Percentiles rank a stretch among this genome's conserved stretches.
These are phyloP conservation scores for Kryptolebias marmoratus DNA, from an alignment of 2,113 vertebrate genomes.

Conservation along the genomic window DNA sequence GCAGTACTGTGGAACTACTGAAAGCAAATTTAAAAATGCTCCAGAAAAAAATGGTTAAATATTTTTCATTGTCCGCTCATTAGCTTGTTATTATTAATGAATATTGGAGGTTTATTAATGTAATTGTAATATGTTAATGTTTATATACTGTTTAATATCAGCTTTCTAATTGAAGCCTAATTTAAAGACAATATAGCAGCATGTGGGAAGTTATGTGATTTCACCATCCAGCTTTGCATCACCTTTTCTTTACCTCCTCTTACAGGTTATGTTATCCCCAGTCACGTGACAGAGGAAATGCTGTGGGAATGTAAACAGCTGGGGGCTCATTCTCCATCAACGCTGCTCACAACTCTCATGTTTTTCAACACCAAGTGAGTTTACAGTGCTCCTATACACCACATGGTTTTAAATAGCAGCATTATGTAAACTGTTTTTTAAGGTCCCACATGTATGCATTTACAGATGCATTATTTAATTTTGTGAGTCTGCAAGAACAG, in stretches of 20 bases:
- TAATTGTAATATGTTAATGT: too few species aligned
- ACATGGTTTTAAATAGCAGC: background rate
- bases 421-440: too few species aligned
- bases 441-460: too few species aligned
- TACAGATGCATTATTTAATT: too few species aligned
- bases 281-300: constrained; percentile 99
- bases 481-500: too few species aligned
- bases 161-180: background rate
- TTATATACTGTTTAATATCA: background rate
- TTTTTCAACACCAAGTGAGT: constrained; percentile 99
- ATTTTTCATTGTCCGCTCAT: too few species aligned
- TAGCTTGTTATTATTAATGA: too few species aligned
- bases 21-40: background rate
- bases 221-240: background rate
- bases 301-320: constrained; percentile 99
- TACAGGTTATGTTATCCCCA: constrained; percentile 95
- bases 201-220: background rate
- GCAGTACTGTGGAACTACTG: background rate
- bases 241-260: background rate
- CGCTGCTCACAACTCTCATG: constrained; percentile 97
- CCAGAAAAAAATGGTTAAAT: too few species aligned
- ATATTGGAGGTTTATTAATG: too few species aligned
- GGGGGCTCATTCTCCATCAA: constrained; percentile 96
- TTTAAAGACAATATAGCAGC: background rate
- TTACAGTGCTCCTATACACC: background rate